Evolutionary conservation across 92 coral and sea anemone species (phyloP).

Genomic region (Epizoanthus fatuus): DNA sequence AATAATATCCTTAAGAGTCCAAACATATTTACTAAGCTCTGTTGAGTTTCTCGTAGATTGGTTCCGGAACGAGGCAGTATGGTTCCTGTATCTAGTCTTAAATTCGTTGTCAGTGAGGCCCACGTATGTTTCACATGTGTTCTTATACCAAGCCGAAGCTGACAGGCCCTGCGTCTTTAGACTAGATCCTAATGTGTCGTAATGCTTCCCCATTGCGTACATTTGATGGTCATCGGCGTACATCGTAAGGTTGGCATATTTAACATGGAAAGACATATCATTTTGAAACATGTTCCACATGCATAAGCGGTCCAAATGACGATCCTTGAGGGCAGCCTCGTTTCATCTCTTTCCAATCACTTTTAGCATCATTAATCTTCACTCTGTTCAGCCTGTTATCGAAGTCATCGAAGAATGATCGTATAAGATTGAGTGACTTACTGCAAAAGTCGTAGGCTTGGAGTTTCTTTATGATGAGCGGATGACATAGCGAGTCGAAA

Average conservation of each 20-base stretch:
- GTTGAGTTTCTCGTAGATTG: no score
- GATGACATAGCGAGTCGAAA: constrained; percentile 29
- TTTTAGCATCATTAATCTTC: not conserved
- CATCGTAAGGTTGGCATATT: no score
- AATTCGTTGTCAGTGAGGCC: no score
- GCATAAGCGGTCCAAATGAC: constrained; percentile 21
- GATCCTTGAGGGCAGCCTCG: constrained; percentile 48
- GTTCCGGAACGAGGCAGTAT: no score
- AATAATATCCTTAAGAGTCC: no score
- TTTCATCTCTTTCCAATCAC: constrained; percentile 17
- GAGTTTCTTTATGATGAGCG: not conserved
- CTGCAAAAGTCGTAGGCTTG: constrained; percentile 31
- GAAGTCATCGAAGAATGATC: constrained; percentile 12
- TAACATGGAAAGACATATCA: not conserved
- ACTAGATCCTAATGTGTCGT: no score
- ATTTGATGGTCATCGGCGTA: not conserved
- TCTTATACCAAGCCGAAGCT: no score
- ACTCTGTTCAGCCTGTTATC: constrained; percentile 40
- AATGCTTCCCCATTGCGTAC: no score
- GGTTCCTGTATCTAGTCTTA: no score
- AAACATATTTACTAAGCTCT: no score
- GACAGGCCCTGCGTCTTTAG: no score
- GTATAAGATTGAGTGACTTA: constrained; percentile 10
- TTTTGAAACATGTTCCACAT: constrained; percentile 45
- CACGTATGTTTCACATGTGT: no score